Evolutionary conservation across 2,113 vertebrate species (phyloP).

Genomic region (Ovis aries): ARS-UI_Ramb_v3.0 NC_056063.1:9570501-9571000

Average conservation of each 20-base stretch:
- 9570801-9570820: neutral
- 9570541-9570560: neutral
- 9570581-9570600: neutral
- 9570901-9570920: neutral
- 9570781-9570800: neutral
- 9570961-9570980: neutral
- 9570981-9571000: neutral
- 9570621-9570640: neutral
- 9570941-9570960: neutral
- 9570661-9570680: neutral
- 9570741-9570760: neutral
- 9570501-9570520: neutral
- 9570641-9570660: neutral
- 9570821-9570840: neutral
- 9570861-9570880: neutral
- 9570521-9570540: neutral
- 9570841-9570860: neutral
- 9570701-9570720: fast-evolving
- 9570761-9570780: no score
- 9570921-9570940: neutral
- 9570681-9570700: neutral
- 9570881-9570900: neutral
- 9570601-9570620: neutral
- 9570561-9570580: neutral
- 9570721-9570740: neutral